These are phyloP conservation scores for Apamea crenata DNA, from an alignment of 2,888 invertebrate genomes.

Conservation along the genomic window DNA sequence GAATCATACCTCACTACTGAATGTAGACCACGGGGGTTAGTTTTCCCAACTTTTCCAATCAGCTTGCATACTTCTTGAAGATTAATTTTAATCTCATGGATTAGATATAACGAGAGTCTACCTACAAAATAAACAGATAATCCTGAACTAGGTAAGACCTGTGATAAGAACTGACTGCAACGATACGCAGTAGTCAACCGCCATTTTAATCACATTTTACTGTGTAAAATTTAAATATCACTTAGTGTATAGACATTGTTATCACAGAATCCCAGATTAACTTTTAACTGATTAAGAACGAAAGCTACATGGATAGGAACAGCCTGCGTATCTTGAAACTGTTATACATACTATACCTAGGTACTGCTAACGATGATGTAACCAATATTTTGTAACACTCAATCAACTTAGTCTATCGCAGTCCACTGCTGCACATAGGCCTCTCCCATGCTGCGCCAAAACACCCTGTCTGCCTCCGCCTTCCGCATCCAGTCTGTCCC, in stretches of 20 bases:
- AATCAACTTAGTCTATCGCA: too few relatives aligned
- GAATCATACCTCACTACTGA: neutral
- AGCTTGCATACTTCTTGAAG: conserved; percentile 14
- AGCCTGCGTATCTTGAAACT: neutral
- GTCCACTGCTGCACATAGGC: too few relatives aligned
- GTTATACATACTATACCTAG: neutral
- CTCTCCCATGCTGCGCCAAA: too few relatives aligned
- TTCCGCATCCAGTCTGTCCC: too few relatives aligned
- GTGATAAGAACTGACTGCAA: conserved; percentile 16
- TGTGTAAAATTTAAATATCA: neutral
- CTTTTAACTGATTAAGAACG: neutral
- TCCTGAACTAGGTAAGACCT: conserved; percentile 8
- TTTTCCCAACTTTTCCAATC: conserved; percentile 5
- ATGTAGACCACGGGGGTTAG: neutral
- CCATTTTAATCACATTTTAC: neutral
- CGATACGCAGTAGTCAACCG: conserved; percentile 5
- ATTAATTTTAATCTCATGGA: conserved; percentile 20
- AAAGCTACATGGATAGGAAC: neutral
- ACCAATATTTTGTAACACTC: neutral
- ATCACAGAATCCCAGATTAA: neutral
- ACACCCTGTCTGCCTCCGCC: too few relatives aligned
- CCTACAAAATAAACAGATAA: conserved; percentile 18
- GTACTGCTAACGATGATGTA: neutral
- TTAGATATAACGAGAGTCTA: conserved; percentile 13
- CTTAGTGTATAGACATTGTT: neutral